phyloP scores from a whole-genome alignment of 1,140 invertebrate species.

The Drosophila ambigua region DNA sequence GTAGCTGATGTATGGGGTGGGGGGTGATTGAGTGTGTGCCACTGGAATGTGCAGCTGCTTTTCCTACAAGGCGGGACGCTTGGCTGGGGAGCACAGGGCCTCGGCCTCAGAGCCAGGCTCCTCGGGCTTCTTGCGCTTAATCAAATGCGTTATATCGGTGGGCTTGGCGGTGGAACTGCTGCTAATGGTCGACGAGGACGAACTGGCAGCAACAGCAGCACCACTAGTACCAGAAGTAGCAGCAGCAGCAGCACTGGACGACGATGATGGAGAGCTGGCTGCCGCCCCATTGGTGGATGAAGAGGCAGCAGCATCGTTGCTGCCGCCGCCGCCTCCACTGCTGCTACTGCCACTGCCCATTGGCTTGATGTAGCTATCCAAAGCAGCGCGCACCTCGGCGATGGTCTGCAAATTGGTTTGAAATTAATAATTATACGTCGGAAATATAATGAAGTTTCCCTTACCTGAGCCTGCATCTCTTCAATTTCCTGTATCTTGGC shows the following conservation, averaged over 20 bases:
- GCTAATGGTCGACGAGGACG: slow-evolving; percentile 64
- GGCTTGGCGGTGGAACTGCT: slow-evolving; percentile 75
- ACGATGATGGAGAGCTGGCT: slow-evolving; percentile 38
- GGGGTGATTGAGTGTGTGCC: slow-evolving; percentile 35
- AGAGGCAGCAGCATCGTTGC: slow-evolving; percentile 42
- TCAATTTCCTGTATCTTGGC: slow-evolving; percentile 83
- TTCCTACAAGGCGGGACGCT: slow-evolving; percentile 70
- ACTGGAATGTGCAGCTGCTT: slow-evolving; percentile 63
- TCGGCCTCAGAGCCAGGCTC: slow-evolving; percentile 78
- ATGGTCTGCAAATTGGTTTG: slow-evolving; percentile 53
- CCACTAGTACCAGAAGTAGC: slow-evolving; percentile 8
- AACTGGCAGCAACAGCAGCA: slow-evolving; percentile 9
- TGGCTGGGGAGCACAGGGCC: slow-evolving; percentile 73
- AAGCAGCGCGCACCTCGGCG: slow-evolving; percentile 77
- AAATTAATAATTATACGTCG: background rate
- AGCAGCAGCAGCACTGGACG: slow-evolving; percentile 24
- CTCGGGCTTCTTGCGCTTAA: slow-evolving; percentile 83
- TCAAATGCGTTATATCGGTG: slow-evolving; percentile 81
- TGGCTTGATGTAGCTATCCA: slow-evolving; percentile 79
- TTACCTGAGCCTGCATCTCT: slow-evolving; percentile 78
- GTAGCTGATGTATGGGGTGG: slow-evolving; percentile 37
- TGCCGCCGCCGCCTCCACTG: too few species aligned
- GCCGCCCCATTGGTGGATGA: slow-evolving; percentile 47
- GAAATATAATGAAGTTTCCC: background rate
- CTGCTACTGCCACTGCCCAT: slow-evolving; percentile 42